These are phyloP conservation scores for Callorhinus ursinus DNA, from an alignment of 2,113 vertebrate species.

Conservation along the genomic window DNA sequence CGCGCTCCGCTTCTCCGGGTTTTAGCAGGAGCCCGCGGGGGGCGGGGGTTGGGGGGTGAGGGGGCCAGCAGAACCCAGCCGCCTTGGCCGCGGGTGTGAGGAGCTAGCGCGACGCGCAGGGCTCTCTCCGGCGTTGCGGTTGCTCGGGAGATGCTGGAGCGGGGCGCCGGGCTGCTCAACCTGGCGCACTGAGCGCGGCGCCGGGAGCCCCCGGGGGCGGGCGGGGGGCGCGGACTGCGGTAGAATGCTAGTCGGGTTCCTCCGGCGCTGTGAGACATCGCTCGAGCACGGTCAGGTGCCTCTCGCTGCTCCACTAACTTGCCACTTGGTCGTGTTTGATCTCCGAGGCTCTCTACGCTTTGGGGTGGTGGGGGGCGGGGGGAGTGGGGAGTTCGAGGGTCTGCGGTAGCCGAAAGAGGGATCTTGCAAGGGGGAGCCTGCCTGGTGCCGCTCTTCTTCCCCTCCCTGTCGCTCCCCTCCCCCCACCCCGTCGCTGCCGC, in stretches of 20 bases:
- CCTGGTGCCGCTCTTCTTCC: conserved; percentile 51
- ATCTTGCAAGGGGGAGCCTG: conserved; percentile 1
- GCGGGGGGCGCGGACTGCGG: conserved; percentile 63
- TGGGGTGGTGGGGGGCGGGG: conserved; percentile 37
- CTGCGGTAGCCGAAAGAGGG: conserved; percentile 5
- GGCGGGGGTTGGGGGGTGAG: not conserved
- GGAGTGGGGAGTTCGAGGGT: conserved; percentile 28
- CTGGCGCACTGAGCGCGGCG: conserved; percentile 53
- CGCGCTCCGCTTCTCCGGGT: conserved; percentile 49
- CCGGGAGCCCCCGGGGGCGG: conserved; percentile 13
- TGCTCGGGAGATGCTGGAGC: conserved; percentile 59
- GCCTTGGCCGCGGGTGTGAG: not conserved
- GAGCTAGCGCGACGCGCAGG: not conserved
- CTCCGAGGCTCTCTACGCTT: not conserved
- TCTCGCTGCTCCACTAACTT: conserved; percentile 64
- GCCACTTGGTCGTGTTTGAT: not conserved
- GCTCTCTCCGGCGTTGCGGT: not conserved
- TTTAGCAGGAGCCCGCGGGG: conserved; percentile 56
- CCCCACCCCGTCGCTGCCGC: conserved; percentile 55
- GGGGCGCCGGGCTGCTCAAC: not conserved
- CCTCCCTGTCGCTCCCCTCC: conserved; percentile 56
- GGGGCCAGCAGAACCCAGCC: not conserved
- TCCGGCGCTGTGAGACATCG: not conserved
- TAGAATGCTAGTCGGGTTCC: conserved; percentile 47
- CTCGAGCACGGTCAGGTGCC: conserved; percentile 52